Evolutionary conservation across 2,113 vertebrate species (phyloP).

Genomic region (Phalacrocorax brasilianus): DNA sequence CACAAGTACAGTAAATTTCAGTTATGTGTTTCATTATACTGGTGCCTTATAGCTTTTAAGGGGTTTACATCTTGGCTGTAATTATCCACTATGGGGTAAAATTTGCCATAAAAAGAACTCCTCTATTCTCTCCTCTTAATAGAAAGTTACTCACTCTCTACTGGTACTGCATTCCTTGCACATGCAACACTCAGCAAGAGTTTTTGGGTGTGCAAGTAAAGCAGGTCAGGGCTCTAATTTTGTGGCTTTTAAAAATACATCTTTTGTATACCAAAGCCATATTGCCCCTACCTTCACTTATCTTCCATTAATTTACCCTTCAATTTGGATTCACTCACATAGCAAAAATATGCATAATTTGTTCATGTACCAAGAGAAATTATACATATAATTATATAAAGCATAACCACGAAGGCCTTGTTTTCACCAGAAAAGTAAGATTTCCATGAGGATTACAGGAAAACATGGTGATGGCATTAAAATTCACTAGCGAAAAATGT

Average conservation of each 20-base stretch:
- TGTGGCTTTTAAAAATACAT: slow-evolving; percentile 49
- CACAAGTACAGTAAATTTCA: slow-evolving; percentile 48
- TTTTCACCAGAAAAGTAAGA: not conserved
- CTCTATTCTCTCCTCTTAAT: slow-evolving; percentile 36
- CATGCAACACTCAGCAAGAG: not conserved
- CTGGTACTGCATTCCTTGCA: not conserved
- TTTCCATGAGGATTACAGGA: not conserved
- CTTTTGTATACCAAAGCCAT: slow-evolving; percentile 31
- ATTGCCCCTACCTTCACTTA: not conserved
- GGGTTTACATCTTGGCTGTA: slow-evolving; percentile 60
- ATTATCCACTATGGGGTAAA: slow-evolving; percentile 60
- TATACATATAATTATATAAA: not conserved
- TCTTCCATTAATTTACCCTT: slow-evolving; percentile 26
- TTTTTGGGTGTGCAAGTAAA: not conserved
- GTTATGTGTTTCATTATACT: slow-evolving; percentile 69
- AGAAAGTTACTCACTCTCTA: slow-evolving; percentile 52
- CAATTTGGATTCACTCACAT: not conserved
- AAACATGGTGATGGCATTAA: not conserved
- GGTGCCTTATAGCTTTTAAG: slow-evolving; percentile 68
- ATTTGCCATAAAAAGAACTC: slow-evolving; percentile 52
- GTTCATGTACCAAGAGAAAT: not conserved
- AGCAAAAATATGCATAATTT: not conserved
- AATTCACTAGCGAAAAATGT: not conserved
- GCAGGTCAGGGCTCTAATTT: not conserved
- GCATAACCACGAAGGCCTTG: not conserved